phyloP scores from a whole-genome alignment of 64 coral and sea anemone genomes.

The Orbicella faveolata region DNA sequence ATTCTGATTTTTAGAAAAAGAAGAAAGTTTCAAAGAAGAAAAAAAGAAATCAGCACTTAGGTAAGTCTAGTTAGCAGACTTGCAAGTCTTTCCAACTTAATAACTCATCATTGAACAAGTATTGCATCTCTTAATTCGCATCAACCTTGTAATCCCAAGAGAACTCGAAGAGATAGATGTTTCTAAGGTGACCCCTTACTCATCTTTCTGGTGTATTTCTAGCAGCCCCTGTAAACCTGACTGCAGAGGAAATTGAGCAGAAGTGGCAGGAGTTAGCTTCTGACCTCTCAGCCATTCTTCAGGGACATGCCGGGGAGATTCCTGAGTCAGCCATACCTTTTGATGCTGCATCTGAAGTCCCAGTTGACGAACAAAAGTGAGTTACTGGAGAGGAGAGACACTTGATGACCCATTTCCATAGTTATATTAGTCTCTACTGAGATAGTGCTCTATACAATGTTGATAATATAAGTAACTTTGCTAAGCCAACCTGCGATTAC shows the following conservation, averaged over 20 bases:
- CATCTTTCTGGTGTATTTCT: background rate
- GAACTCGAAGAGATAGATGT: no score
- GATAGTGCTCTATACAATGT: no score
- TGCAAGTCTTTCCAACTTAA: background rate
- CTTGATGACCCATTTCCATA: no score
- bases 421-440: no score
- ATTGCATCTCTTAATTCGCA: background rate
- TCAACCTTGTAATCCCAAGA: no score
- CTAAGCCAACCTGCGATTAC: no score
- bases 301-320: conserved; percentile 78
- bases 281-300: conserved; percentile 82
- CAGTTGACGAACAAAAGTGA: conserved; percentile 92
- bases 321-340: conserved; percentile 81
- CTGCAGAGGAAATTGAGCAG: conserved; percentile 69
- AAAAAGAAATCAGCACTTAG: conserved; percentile 62
- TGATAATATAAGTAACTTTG: no score
- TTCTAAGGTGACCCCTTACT: no score
- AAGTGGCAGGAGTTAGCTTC: conserved; percentile 85
- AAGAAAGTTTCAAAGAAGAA: conserved; percentile 68
- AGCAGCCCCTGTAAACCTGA: conserved; percentile 44
- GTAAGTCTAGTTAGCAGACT: background rate
- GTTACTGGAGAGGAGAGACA: no score
- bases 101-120: no score
- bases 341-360: conserved; percentile 91
- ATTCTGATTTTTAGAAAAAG: conserved; percentile 58